Evolutionary conservation across 2,797 vertebrate species (phyloP).

Genomic region (Brachyalestes nurse): DNA sequence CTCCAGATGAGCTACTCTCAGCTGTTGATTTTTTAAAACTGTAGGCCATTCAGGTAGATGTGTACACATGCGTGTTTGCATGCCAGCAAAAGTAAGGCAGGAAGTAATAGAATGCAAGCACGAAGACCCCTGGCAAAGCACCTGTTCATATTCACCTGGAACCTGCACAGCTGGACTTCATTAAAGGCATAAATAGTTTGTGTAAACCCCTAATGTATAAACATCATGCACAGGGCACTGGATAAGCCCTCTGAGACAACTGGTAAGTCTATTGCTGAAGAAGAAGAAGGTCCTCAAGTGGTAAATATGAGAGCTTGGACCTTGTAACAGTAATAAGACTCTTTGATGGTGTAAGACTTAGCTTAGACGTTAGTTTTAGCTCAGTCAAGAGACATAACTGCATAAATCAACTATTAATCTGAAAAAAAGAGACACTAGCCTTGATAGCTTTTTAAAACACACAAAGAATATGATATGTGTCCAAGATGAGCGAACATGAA

Average conservation of each 20-base stretch:
- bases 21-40: neutral
- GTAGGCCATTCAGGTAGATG: neutral
- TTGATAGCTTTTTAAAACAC: neutral
- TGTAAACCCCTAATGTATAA: neutral
- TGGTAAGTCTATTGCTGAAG: neutral
- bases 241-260: neutral
- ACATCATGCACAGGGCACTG: neutral
- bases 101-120: neutral
- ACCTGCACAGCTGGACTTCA: neutral
- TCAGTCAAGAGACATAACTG: neutral
- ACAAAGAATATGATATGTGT: too few relatives aligned
- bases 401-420: neutral
- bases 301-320: neutral
- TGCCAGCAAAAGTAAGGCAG: neutral
- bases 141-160: neutral
- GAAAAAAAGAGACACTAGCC: neutral
- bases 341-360: neutral
- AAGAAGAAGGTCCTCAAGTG: neutral
- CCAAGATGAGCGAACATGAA: neutral
- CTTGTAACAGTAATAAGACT: neutral
- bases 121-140: neutral
- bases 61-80: neutral
- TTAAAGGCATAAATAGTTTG: neutral
- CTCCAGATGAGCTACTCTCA: slow-evolving; percentile 14
- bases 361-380: too few relatives aligned